Conservation (phyloP, 2,888 invertebrate species). For the Steinernema carpocapsae region DNA sequence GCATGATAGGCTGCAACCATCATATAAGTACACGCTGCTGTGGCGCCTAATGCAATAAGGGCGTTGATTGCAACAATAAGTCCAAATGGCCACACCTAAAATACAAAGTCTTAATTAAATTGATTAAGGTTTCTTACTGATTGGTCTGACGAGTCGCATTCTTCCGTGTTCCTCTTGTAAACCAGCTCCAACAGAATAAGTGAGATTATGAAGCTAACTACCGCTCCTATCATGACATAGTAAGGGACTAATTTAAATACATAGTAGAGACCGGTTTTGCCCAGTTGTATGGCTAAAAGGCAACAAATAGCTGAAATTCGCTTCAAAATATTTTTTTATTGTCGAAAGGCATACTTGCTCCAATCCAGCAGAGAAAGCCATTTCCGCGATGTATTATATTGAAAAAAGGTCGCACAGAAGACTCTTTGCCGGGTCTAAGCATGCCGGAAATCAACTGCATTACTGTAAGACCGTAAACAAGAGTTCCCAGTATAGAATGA, state of each 20-base stretch:
- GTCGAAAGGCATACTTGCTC: constrained; percentile 1
- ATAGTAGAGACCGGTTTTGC: constrained; percentile 1
- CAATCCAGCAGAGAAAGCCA: constrained; percentile 23
- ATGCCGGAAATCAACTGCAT: background rate
- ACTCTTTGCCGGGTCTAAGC: background rate
- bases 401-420: background rate
- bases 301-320: constrained; percentile 3
- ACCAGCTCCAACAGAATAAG: background rate
- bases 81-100: background rate
- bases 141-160: background rate
- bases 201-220: background rate
- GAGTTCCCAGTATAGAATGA: constrained; percentile 5
- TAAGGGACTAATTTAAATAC: background rate
- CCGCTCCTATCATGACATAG: background rate
- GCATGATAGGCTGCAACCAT: background rate
- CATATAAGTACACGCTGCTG: constrained; percentile 17
- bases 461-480: constrained; percentile 3
- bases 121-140: background rate
- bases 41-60: background rate
- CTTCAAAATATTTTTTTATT: no score
- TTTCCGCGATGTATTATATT: background rate
- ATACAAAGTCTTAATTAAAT: background rate
- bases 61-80: background rate
- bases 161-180: background rate
- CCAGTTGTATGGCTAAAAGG: background rate